These are phyloP conservation scores for Oplegnathus fasciatus DNA, from an alignment of 2,113 vertebrate species.

Conservation along the genomic window DNA sequence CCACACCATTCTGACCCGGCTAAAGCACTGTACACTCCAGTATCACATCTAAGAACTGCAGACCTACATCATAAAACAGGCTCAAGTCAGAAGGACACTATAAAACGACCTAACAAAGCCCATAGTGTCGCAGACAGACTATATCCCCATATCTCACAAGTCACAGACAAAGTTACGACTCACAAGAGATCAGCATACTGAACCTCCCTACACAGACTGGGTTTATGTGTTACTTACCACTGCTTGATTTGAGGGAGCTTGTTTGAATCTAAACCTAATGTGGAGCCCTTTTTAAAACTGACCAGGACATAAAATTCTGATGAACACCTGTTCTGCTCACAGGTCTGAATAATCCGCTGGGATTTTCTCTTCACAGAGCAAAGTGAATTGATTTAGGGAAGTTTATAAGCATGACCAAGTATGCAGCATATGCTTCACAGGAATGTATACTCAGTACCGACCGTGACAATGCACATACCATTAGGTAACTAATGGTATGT, in stretches of 20 bases:
- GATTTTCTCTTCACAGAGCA: constrained; percentile 64
- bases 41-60: constrained; percentile 55
- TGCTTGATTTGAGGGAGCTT: constrained; percentile 11
- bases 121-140: constrained; percentile 51
- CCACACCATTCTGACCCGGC: constrained; percentile 34
- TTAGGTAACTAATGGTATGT: background rate
- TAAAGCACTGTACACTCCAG: constrained; percentile 52
- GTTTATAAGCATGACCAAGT: constrained; percentile 75
- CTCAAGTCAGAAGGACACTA: constrained; percentile 31
- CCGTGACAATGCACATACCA: constrained; percentile 51
- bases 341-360: constrained; percentile 55
- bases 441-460: constrained; percentile 67
- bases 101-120: constrained; percentile 48
- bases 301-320: constrained; percentile 28
- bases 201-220: background rate
- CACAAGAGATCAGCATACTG: constrained; percentile 21
- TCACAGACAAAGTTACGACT: constrained; percentile 18
- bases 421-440: constrained; percentile 58
- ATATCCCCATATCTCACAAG: constrained; percentile 31
- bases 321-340: constrained; percentile 68
- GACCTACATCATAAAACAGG: constrained; percentile 61
- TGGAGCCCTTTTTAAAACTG: constrained; percentile 19
- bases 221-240: constrained; percentile 1
- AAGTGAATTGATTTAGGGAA: constrained; percentile 69
- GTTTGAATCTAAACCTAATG: constrained; percentile 29